Evolutionary conservation across 2,113 vertebrate genomes (phyloP).

Genomic region (Physeter macrocephalus): DNA sequence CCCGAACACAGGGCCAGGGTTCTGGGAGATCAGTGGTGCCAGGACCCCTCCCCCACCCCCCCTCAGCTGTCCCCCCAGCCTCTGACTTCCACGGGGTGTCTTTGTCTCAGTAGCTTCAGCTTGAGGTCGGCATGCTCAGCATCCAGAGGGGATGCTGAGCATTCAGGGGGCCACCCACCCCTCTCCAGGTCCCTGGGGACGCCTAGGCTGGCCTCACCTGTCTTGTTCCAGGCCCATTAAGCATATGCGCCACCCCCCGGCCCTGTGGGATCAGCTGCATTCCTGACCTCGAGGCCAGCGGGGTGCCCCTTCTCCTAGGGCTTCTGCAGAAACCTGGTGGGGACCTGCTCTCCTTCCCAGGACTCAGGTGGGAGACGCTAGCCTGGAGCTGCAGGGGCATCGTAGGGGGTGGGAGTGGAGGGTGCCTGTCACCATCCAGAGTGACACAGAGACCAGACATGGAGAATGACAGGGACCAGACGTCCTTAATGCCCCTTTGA

Average conservation of each 20-base stretch:
- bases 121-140: background rate
- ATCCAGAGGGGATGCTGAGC: no score
- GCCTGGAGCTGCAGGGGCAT: background rate
- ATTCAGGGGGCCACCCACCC: background rate
- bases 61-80: background rate
- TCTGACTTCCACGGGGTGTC: accelerated
- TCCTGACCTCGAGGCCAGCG: background rate
- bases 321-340: no score
- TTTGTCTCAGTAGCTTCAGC: accelerated
- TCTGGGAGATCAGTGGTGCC: accelerated
- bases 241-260: accelerated
- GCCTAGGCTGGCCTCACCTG: background rate
- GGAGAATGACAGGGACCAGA: background rate
- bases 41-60: no score
- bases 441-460: background rate
- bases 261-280: background rate
- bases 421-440: accelerated
- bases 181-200: accelerated
- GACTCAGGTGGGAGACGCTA: background rate
- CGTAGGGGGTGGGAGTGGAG: accelerated
- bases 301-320: background rate
- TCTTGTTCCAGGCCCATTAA: no score
- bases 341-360: background rate
- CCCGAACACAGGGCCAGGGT: background rate
- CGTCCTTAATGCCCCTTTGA: background rate